Evolutionary conservation across 2,113 vertebrate genomes (phyloP).

Genomic region (Coturnix japonica): DNA sequence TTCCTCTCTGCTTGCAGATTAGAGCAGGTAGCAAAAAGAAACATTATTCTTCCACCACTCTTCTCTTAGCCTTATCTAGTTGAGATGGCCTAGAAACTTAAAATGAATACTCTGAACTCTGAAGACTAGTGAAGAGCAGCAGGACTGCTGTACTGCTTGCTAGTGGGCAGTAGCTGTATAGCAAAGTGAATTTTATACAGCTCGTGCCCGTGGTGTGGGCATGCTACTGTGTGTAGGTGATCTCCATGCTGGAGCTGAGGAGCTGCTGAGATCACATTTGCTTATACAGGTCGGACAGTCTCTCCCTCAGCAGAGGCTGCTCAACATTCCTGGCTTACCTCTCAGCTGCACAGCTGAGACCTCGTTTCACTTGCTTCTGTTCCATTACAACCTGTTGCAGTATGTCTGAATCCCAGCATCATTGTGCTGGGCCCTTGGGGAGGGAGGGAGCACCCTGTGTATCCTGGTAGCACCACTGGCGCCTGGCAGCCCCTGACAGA

Average conservation of each 20-base stretch:
- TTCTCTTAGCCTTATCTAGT: not conserved
- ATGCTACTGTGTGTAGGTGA: accelerated
- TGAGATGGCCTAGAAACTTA: not conserved
- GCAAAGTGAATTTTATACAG: not conserved
- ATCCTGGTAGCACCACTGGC: not conserved
- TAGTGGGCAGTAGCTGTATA: not conserved
- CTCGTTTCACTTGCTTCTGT: not conserved
- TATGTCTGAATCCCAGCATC: not conserved
- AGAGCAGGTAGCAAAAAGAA: not conserved
- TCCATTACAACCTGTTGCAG: not conserved
- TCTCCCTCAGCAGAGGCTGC: not conserved
- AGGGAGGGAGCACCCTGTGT: not conserved
- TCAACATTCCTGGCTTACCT: not conserved
- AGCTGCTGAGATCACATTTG: not conserved
- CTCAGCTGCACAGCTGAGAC: not conserved
- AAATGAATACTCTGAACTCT: not conserved
- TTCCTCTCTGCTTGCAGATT: not conserved
- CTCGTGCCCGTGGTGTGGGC: not conserved
- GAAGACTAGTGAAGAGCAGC: not conserved
- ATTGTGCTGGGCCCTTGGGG: not conserved
- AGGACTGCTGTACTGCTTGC: not conserved
- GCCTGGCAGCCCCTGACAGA: not conserved
- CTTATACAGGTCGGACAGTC: not conserved
- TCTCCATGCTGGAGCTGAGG: not conserved
- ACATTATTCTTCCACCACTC: not conserved